A percentile compares a stretch with the other conserved stretches of the same genome.
Conservation (phyloP, 2,113 vertebrate species). For the Myiozetetes cayanensis region DNA sequence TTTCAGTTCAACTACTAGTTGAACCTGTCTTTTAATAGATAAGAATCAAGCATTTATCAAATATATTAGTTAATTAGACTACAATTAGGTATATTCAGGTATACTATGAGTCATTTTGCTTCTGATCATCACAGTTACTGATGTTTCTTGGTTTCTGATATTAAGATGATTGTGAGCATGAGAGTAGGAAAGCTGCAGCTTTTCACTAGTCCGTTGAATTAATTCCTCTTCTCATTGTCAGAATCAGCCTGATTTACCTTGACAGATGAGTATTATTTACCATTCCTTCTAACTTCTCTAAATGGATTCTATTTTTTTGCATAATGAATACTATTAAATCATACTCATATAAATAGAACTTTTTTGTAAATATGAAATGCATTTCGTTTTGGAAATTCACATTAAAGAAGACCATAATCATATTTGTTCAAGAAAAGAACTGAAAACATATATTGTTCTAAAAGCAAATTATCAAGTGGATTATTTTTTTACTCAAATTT, state of each 20-base stretch:
- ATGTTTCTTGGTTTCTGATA: not conserved
- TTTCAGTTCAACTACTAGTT: not conserved
- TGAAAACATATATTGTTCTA: not conserved
- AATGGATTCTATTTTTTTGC: not conserved
- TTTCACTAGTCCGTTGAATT: not conserved
- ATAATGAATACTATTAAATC: not conserved
- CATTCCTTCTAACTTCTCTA: not conserved
- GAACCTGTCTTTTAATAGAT: not conserved
- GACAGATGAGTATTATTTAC: not conserved
- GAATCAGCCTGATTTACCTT: not conserved
- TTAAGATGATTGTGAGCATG: not conserved
- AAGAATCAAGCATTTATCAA: not conserved
- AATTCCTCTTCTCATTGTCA: not conserved
- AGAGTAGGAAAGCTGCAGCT: not conserved
- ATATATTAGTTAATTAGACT: not conserved
- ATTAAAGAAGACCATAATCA: not conserved
- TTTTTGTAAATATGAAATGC: not conserved
- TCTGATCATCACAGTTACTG: not conserved
- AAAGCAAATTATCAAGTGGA: not conserved
- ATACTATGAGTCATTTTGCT: not conserved
- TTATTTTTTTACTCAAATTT: not conserved
- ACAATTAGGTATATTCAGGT: not conserved
- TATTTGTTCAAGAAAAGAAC: not conserved
- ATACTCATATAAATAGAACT: not conserved
- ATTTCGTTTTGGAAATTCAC: not conserved